phyloP scores from a whole-genome alignment of 64 coral and sea anemone species.

The Trachythela sp. region DNA sequence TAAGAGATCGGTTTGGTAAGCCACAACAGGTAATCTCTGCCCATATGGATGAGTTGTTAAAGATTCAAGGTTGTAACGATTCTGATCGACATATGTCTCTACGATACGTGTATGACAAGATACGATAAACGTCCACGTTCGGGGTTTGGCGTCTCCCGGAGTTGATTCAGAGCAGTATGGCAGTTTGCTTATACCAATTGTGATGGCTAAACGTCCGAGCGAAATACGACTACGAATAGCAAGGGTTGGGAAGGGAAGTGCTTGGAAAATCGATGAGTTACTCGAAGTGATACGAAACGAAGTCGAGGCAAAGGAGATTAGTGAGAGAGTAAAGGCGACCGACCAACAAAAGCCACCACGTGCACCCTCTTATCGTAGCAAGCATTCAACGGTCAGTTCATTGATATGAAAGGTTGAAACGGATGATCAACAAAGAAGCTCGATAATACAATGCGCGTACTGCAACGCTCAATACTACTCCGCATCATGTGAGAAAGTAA shows the following conservation, averaged over 20 bases:
- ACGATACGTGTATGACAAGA: background rate
- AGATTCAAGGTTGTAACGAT: background rate
- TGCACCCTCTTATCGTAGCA: background rate
- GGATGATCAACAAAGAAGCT: background rate
- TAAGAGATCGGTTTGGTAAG: background rate
- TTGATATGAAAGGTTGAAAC: background rate
- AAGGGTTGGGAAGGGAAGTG: background rate
- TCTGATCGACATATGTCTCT: background rate
- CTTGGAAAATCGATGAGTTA: background rate
- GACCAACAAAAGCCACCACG: background rate
- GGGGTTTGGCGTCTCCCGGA: background rate
- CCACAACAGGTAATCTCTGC: background rate
- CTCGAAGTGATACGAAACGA: background rate
- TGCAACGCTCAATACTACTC: background rate
- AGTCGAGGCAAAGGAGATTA: background rate
- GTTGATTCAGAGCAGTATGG: background rate
- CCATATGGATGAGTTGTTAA: background rate
- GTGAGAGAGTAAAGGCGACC: background rate
- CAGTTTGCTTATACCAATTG: background rate
- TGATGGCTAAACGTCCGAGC: background rate
- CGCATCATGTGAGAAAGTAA: background rate
- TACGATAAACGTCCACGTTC: background rate
- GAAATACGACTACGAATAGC: background rate
- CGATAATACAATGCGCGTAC: background rate
- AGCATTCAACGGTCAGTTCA: background rate